Percentiles rank a stretch among this genome's conserved stretches.
Evolutionary conservation across 2,113 vertebrate species (phyloP).

Genomic region (Alosa alosa): DNA sequence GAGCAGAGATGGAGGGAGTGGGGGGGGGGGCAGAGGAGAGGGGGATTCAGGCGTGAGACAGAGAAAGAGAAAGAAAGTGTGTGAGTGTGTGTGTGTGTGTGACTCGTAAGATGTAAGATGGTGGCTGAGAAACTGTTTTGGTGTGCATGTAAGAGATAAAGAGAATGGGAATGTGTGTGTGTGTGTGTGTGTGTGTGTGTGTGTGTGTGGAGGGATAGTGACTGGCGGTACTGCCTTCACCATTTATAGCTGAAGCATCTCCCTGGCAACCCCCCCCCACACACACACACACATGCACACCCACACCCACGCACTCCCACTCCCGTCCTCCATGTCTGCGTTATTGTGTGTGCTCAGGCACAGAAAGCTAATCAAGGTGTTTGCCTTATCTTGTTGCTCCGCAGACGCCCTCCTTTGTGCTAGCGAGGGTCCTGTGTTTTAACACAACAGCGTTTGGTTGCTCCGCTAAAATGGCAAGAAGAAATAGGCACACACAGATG

Average conservation of each 20-base stretch:
- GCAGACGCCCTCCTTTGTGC: not conserved
- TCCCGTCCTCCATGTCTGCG: not conserved
- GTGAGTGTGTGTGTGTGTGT: not conserved
- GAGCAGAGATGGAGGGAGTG: constrained; percentile 21
- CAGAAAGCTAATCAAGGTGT: constrained; percentile 56
- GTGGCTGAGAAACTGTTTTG: not conserved
- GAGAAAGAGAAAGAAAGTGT: not conserved
- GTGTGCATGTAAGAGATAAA: not conserved
- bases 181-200: not conserved
- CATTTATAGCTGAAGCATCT: not conserved
- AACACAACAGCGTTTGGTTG: constrained; percentile 61
- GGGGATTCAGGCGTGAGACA: not conserved
- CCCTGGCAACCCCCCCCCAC: not conserved
- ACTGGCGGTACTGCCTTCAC: not conserved
- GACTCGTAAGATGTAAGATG: not conserved
- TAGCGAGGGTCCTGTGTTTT: not conserved
- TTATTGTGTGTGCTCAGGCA: constrained; percentile 40
- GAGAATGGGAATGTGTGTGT: constrained; percentile 8
- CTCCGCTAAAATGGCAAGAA: constrained; percentile 31
- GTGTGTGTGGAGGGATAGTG: not conserved
- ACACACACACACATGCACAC: not conserved
- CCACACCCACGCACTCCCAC: not conserved
- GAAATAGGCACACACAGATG: constrained; percentile 44
- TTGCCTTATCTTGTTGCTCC: constrained; percentile 52
- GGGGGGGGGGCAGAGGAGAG: constrained; percentile 23